Conservation (phyloP, 2,113 vertebrate genomes). For the Spea multiplicata region DNA sequence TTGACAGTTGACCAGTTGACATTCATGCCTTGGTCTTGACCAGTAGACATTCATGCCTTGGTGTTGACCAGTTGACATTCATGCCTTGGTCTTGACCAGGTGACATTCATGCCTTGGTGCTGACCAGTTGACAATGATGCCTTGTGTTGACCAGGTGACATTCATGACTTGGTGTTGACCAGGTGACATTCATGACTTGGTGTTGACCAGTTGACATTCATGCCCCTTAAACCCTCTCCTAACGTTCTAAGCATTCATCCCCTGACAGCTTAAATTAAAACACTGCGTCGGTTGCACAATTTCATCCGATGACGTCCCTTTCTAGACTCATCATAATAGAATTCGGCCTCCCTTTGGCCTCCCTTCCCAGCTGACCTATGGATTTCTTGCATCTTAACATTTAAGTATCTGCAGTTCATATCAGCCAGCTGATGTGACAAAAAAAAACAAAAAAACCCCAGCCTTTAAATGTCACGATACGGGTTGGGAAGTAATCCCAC, state of each 20-base stretch:
- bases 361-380: slow-evolving; percentile 53
- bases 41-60: too few relatives aligned
- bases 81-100: too few relatives aligned
- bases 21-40: too few relatives aligned
- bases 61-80: too few relatives aligned
- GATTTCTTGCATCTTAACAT: slow-evolving; percentile 59
- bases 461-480: slow-evolving; percentile 61
- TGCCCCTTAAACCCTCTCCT: too few relatives aligned
- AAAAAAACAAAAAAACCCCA: slow-evolving; percentile 13
- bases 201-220: too few relatives aligned
- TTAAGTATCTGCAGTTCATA: slow-evolving; percentile 58
- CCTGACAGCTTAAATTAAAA: neutral
- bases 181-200: too few relatives aligned
- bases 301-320: slow-evolving; percentile 14
- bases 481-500: slow-evolving; percentile 69
- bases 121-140: too few relatives aligned
- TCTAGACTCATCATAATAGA: slow-evolving; percentile 17
- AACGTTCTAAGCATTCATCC: neutral
- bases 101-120: too few relatives aligned
- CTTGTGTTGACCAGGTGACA: too few relatives aligned
- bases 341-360: slow-evolving; percentile 33
- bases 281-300: neutral
- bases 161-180: too few relatives aligned
- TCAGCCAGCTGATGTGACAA: slow-evolving; percentile 47
- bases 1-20: too few relatives aligned